Evolutionary conservation across 2,888 invertebrate genomes (phyloP).

Genomic region (Coelopa pilipes): DNA sequence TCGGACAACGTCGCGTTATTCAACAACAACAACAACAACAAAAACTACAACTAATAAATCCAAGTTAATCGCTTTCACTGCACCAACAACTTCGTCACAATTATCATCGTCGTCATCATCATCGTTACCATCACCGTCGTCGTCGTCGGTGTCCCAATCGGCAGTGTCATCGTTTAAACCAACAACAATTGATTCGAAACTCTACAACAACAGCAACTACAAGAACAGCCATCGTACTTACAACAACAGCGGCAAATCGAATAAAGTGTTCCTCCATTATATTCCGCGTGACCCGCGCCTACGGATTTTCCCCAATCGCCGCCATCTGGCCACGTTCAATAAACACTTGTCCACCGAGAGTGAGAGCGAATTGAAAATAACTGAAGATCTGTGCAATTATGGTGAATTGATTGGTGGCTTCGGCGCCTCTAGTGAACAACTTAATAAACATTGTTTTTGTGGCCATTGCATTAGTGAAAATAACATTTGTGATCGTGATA

Average conservation of each 20-base stretch:
- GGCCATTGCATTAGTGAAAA: no score
- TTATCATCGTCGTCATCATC: slow-evolving; percentile 20
- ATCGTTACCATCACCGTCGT: slow-evolving; percentile 22
- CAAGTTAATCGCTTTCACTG: slow-evolving; percentile 30
- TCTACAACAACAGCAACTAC: slow-evolving; percentile 47
- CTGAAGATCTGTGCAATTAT: slow-evolving; percentile 63
- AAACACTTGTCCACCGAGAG: slow-evolving; percentile 53
- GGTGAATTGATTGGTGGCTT: slow-evolving; percentile 64
- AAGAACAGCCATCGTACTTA: slow-evolving; percentile 61
- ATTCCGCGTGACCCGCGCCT: slow-evolving; percentile 66
- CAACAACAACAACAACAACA: slow-evolving; percentile 48
- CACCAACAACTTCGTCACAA: slow-evolving; percentile 31
- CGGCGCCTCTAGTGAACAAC: slow-evolving; percentile 25
- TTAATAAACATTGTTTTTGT: slow-evolving; percentile 28
- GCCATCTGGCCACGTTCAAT: slow-evolving; percentile 48
- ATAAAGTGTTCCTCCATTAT: slow-evolving; percentile 65
- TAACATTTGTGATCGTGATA: slow-evolving; percentile 36
- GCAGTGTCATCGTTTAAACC: neutral
- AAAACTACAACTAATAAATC: slow-evolving; percentile 32
- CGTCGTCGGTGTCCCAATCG: neutral
- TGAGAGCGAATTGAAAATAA: slow-evolving; percentile 58
- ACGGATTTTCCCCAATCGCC: slow-evolving; percentile 57
- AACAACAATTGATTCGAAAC: slow-evolving; percentile 37
- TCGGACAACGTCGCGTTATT: slow-evolving; percentile 60
- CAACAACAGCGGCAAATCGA: slow-evolving; percentile 63